These are phyloP conservation scores for Lophius americanus DNA, from an alignment of 2,797 vertebrate species.

Conservation along the genomic window DNA sequence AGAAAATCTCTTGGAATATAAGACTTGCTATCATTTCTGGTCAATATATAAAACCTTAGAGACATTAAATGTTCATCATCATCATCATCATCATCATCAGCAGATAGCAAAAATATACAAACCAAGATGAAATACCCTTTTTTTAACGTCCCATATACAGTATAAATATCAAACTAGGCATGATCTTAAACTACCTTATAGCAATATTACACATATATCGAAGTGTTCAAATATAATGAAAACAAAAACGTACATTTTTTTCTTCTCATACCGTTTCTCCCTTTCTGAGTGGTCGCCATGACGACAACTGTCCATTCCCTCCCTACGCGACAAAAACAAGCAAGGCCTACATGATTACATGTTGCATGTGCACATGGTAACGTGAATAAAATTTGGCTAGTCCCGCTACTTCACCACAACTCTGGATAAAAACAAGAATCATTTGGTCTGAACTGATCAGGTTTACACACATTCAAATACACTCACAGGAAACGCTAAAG, in stretches of 20 bases:
- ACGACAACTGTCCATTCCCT: slow-evolving; percentile 42
- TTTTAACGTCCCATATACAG: slow-evolving; percentile 84
- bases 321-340: slow-evolving; percentile 44
- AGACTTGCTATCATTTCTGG: slow-evolving; percentile 67
- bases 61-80: slow-evolving; percentile 69
- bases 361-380: slow-evolving; percentile 49
- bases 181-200: slow-evolving; percentile 77
- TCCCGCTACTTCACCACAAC: slow-evolving; percentile 46
- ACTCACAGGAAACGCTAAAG: slow-evolving; percentile 52
- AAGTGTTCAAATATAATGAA: slow-evolving; percentile 77
- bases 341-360: slow-evolving; percentile 49
- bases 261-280: slow-evolving; percentile 55
- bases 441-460: slow-evolving; percentile 55
- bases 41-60: slow-evolving; percentile 76
- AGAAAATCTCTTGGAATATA: slow-evolving; percentile 62
- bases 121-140: slow-evolving; percentile 86
- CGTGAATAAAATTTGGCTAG: slow-evolving; percentile 49
- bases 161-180: slow-evolving; percentile 90
- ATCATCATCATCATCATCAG: slow-evolving; percentile 72
- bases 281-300: slow-evolving; percentile 74
- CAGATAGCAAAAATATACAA: slow-evolving; percentile 94
- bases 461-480: slow-evolving; percentile 51
- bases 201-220: slow-evolving; percentile 74
- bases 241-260: slow-evolving; percentile 57
- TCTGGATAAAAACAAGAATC: slow-evolving; percentile 48